Evolutionary conservation across 2,113 vertebrate genomes (phyloP), one percentile per base, ranked within the genome.

Genomic region (Chaetodon trifascialis): DNA sequence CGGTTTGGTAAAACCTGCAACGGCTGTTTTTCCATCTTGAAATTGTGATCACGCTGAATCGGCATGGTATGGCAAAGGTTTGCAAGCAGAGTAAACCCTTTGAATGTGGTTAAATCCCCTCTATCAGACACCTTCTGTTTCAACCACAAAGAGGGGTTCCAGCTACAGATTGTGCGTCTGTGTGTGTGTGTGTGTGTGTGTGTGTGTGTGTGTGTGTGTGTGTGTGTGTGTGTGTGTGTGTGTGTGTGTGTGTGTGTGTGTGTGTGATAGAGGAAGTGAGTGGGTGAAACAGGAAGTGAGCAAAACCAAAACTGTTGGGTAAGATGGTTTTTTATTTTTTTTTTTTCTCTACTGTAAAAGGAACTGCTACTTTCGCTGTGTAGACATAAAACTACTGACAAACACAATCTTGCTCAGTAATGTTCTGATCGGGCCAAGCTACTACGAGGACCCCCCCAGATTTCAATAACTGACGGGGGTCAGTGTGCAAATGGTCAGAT

Each of bases 51-150:
- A 36, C n/a, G 36, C 0, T 5, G 47, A 3, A 59, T 40, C 47
- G 55, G 4, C 16, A 46, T 7, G 5, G 9, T 19, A 12, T 10
- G 1, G 55, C 14, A 19, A 14, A 17, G 30, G 73, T 63, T 42
- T 25, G 58, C 40, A 3, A 23, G 1, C 15, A 36, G 49, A 49
- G 34, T 1, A 14, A 59, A 47, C 15, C 11, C 47, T 51, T 36
- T 73, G 6, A 79, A 60, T 87, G 89, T 79, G 87, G 87, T 93
- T 79, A 40, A 70, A 63, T 83, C 76, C 88, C 88, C 83, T 79
- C 66, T 11, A 25, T 75, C 2, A 71, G n/a, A 44, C 69, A 58
- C 55, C 79, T 9, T 62, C 44, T 82, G 63, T 87, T 91, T 86
- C 73, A 3, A 83, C 91, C 88, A 86, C 87, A 86, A 21, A 85